phyloP scores from a whole-genome alignment of 1,140 invertebrate species.

The Neodiprion lecontei region DNA sequence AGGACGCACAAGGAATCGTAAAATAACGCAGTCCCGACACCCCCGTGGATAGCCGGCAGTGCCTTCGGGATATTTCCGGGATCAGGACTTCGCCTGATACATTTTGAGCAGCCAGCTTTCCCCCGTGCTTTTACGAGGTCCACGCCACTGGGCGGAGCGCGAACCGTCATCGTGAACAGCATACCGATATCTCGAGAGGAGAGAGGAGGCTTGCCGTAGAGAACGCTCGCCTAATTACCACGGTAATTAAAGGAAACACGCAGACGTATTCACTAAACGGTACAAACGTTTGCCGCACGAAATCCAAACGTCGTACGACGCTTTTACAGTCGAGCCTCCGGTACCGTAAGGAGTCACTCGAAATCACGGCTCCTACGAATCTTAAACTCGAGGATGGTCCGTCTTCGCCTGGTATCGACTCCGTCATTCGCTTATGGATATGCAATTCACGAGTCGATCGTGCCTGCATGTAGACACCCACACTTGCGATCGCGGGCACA shows the following conservation, averaged over 20 bases:
- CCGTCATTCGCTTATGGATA: too few relatives aligned
- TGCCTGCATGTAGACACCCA: too few relatives aligned
- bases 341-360: too few relatives aligned
- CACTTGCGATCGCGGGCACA: too few relatives aligned
- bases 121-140: background rate
- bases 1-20: slow-evolving; percentile 4
- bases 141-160: background rate
- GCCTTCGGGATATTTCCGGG: background rate
- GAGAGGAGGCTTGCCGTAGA: background rate
- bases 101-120: background rate
- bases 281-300: too few relatives aligned
- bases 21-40: background rate
- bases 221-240: background rate
- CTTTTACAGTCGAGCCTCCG: too few relatives aligned
- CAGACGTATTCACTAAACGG: too few relatives aligned
- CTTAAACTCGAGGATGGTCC: too few relatives aligned
- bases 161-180: slow-evolving; percentile 2
- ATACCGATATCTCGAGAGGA: background rate
- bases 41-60: background rate
- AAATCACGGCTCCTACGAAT: too few relatives aligned
- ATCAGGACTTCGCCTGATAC: background rate
- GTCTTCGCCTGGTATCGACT: too few relatives aligned
- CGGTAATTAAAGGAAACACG: background rate
- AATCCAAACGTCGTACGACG: too few relatives aligned
- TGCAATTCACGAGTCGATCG: too few relatives aligned